Conservation (phyloP, 35 echinoderm and acorn worm genomes). For the Acanthaster planci region DNA sequence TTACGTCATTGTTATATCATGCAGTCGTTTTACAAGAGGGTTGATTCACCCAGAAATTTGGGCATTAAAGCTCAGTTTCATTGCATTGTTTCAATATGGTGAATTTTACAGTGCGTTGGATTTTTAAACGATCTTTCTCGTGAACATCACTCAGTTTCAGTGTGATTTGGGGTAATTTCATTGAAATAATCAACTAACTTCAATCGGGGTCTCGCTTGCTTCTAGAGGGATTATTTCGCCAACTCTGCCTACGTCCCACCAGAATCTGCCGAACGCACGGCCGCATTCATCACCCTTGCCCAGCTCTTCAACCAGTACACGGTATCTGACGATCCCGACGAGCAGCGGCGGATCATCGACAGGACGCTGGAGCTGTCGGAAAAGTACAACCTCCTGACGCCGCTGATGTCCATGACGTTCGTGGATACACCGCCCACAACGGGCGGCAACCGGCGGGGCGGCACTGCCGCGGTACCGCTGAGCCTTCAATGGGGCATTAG, state of each 20-base stretch:
- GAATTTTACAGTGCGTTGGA: too few relatives aligned
- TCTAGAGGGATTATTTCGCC: constrained; percentile 37
- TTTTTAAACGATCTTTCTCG: neutral
- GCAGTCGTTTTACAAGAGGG: too few relatives aligned
- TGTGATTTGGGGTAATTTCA: neutral
- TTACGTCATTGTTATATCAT: too few relatives aligned
- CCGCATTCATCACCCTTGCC: constrained; percentile 78
- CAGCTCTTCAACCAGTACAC: constrained; percentile 75
- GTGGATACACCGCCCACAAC: constrained; percentile 12
- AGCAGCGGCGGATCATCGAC: constrained; percentile 67
- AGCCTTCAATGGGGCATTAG: constrained; percentile 57
- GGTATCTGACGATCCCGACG: constrained; percentile 57
- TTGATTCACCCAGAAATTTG: too few relatives aligned
- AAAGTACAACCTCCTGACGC: constrained; percentile 85
- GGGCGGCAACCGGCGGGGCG: constrained; percentile 28
- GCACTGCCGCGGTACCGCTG: constrained; percentile 25
- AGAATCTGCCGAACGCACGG: constrained; percentile 81
- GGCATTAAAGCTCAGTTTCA: too few relatives aligned
- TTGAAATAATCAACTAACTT: too few relatives aligned
- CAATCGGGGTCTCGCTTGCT: neutral
- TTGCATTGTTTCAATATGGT: too few relatives aligned
- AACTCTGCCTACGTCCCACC: constrained; percentile 59
- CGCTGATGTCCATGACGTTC: constrained; percentile 83
- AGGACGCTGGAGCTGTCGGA: constrained; percentile 71
- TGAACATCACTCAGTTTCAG: neutral